Base-by-base conservation (phyloP, 2,797 vertebrate species). In the Neosalanx taihuensis region DNA sequence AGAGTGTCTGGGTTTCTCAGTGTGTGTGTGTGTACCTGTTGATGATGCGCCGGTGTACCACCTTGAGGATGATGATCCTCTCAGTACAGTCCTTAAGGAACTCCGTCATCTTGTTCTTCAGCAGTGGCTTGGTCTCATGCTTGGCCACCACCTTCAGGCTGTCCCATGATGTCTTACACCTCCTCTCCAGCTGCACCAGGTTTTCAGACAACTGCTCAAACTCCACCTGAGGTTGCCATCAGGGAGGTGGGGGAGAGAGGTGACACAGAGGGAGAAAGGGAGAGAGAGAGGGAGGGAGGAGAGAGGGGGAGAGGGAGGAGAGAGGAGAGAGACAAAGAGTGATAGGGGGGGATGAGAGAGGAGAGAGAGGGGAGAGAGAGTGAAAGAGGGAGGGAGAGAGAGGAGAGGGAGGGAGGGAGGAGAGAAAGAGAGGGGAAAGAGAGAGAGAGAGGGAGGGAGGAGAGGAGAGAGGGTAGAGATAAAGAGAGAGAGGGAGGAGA, bases 71-170 rank as follows among this genome's bases (percentile, higher is more conserved):
- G 1, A 94, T 77, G 26, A 98, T 95, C 67, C 94, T 92, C 76
- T 94, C 94, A 0, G 94, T 94, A 81, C 95, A 95, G 80, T 96
- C 95, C 76, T 95, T 93, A 63, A 98, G 92, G 85, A 98, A 99
- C 57, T 98, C 96, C 0, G 91, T 94, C 89, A 98, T 90, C 85
- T 95, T 97, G 88, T 89, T 94, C 84, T 95, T 98, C 71, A 97
- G 87, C 23, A 80, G 82, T 0, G 82, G 83, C 70, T 96, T 94
- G 62, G 92, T 91, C 70, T 98, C 96, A 0, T 98, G 97, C 67
- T 97, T 98, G 70, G 94, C 85, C 13, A 98, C 90, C 71, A 94
- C 88, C 89, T 96, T 95, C 76, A 99, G 90, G 80, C 94, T 95
- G 66, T 99, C 95, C 94, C 96, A 96, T 0, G 96, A 97, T 33